Evolutionary conservation across 1,140 invertebrate genomes (phyloP).

Genomic region (Halictus rubicundus): DNA sequence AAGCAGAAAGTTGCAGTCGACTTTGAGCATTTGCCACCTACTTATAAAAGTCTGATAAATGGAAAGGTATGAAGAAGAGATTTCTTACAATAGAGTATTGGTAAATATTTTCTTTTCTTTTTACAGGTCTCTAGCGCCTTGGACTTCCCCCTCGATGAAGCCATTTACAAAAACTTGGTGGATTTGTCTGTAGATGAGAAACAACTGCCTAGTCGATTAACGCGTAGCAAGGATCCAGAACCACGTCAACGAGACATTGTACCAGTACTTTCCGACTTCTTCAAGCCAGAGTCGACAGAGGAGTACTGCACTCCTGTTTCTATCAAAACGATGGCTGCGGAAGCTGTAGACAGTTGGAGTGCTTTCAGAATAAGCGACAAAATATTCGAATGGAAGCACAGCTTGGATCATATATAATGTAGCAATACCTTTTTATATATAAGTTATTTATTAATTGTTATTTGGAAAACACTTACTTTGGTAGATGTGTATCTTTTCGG

Average conservation of each 20-base stretch:
- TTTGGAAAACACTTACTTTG: conserved; percentile 30
- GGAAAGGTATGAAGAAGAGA: conserved; percentile 68
- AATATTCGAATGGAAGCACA: conserved; percentile 69
- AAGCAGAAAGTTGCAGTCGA: conserved; percentile 64
- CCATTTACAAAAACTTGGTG: conserved; percentile 73
- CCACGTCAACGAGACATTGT: conserved; percentile 66
- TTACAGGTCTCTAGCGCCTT: conserved; percentile 69
- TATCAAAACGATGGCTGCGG: conserved; percentile 48
- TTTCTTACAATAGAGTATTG: not conserved
- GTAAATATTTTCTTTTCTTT: conserved; percentile 21
- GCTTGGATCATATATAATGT: conserved; percentile 52
- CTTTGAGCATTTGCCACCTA: conserved; percentile 61
- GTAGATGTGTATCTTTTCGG: conserved; percentile 18
- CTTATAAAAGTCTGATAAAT: conserved; percentile 63
- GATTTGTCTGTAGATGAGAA: conserved; percentile 71
- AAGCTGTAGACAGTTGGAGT: conserved; percentile 61
- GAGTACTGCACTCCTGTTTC: conserved; percentile 64
- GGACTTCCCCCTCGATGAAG: conserved; percentile 70
- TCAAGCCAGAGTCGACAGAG: conserved; percentile 60
- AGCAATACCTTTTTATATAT: not conserved
- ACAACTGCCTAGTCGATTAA: conserved; percentile 64
- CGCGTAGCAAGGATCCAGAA: conserved; percentile 71
- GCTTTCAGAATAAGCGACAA: conserved; percentile 70
- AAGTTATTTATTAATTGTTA: conserved; percentile 29
- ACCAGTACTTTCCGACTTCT: conserved; percentile 71